Evolutionary conservation across 1,140 invertebrate species (phyloP), one percentile per base, ranked within the genome.

Genomic region (Drosophila biarmipes): DNA sequence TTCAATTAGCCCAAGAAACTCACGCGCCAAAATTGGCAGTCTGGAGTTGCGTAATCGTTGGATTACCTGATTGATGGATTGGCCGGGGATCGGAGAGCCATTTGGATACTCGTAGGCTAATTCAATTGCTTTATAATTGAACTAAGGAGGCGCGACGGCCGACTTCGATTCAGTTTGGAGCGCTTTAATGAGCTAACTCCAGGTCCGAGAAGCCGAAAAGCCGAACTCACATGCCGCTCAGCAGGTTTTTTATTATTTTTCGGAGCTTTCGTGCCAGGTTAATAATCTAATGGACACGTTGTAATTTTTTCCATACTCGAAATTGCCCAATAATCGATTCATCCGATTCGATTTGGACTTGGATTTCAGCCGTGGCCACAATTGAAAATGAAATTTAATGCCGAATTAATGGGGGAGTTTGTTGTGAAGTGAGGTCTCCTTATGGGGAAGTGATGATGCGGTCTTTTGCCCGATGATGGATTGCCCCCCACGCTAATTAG

Each of bases 121-220:
- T 87, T 87, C 82, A 87, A 87, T 87, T 87, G 82, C 69, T 89
- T 89, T 87, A 89, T 89, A 87, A 87, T 87, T 87, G 84, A 82
- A 82, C 82, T 82, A 87, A 89, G 79, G 62, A 87, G 82, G 69
- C 82, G 75, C 46, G 63, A 80, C 81, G 67, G 53, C 37, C 46
- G 42, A 29, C 57, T 54, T 53, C 48, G 45, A 43, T 21, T 45
- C 34, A 64, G 19, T 74, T 78, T 64, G 55, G 76, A 38, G 51
- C 59, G 58, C 43, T 85, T 86, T 86, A 86, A 86, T 86, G 81
- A 86, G 82, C 48, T 62, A 68, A 58, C 71, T 59, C 51, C 40
- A 40, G 31, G 63, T 53, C 59, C 34, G n/a, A 49, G 31, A n/a
- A 21, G n/a, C 46, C 49, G n/a, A 49, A 49, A n/a, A 21, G n/a